These are phyloP conservation scores for Adoxophyes honmai DNA, from an alignment of 1,140 invertebrate genomes.

Conservation along the genomic window DNA sequence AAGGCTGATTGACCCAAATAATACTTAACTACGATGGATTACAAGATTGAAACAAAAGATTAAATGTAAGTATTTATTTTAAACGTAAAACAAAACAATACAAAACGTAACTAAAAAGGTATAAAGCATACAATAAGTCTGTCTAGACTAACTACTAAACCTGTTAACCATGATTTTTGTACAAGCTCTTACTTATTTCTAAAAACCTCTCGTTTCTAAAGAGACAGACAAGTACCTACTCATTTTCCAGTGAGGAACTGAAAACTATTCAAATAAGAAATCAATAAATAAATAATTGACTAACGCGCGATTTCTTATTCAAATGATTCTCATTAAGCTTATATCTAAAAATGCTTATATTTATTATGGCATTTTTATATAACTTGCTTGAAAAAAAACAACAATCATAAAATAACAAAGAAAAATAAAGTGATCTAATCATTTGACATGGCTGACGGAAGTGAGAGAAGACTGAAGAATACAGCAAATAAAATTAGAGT, in stretches of 20 bases:
- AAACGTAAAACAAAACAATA: conserved; percentile 14
- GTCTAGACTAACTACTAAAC: not conserved
- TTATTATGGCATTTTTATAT: conserved; percentile 67
- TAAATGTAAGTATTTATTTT: not conserved
- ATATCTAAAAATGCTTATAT: conserved; percentile 54
- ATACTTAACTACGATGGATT: too few relatives aligned
- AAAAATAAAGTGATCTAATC: not conserved
- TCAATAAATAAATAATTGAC: conserved; percentile 30
- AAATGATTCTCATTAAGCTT: conserved; percentile 62
- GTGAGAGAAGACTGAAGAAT: not conserved
- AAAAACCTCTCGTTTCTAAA: too few relatives aligned
- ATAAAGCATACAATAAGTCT: conserved; percentile 1
- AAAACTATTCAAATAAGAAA: conserved; percentile 72
- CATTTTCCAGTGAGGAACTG: conserved; percentile 21
- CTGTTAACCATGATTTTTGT: too few relatives aligned
- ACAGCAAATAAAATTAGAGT: too few relatives aligned
- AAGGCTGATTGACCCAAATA: too few relatives aligned
- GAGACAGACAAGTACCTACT: too few relatives aligned
- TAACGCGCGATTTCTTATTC: conserved; percentile 59
- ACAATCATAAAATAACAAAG: conserved; percentile 16
- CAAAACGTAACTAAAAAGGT: conserved; percentile 13
- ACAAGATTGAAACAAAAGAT: too few relatives aligned
- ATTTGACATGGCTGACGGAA: not conserved
- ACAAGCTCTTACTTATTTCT: too few relatives aligned
- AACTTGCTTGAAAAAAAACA: conserved; percentile 14